Evolutionary conservation across 1,140 invertebrate species (phyloP), one percentile per base, ranked within the genome.

Genomic region (Chelonus insularis): DNA sequence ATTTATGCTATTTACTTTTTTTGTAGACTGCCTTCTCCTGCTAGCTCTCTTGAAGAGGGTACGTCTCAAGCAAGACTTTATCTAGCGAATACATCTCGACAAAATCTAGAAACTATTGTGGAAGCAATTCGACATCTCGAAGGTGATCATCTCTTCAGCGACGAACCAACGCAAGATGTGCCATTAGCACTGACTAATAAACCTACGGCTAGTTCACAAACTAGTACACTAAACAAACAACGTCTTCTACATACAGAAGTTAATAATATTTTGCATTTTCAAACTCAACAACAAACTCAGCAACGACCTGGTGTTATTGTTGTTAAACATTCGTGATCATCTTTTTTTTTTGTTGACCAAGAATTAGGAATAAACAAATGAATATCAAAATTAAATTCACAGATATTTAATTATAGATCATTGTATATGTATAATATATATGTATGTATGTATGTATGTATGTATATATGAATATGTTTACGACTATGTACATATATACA

Each of bases 71-170:
- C 83, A 23, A 82, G 88, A 23, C 74, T 91, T 6, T 92, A 91
- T 69, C 76, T 90, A 48, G 87, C 91, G 14, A 92, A 88, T 68
- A 92, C 91, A 23, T 94, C 93, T 45, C 86, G 94, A 36, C 92
- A 96, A 72, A 98, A 97, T 77, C 83, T 99, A 60, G 95, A 98
- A 76, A 98, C 96, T 1, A 98, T 99, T 62, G 95, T 98, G 6
- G 96, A 99, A 75, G 97, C 97, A 20, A 98, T 98, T 67, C 87
- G 95, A 34, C 96, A 97, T 72, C 82, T 99, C 57, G 97, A 99
- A 78, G 96, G 97, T 5, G 94, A 97, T 76, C 92, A 95, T 76
- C 79, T 95, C 67, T 95, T 95, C 75, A 86, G 86, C 63, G 91
- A 93, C 68, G 89, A 90, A 69, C 82, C 86, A 3, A 84, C 82